Percentiles rank a stretch among this genome's conserved stretches.
These are phyloP conservation scores for Pemphredon lugubris DNA, from an alignment of 2,888 invertebrate species.

Conservation along the genomic window DNA sequence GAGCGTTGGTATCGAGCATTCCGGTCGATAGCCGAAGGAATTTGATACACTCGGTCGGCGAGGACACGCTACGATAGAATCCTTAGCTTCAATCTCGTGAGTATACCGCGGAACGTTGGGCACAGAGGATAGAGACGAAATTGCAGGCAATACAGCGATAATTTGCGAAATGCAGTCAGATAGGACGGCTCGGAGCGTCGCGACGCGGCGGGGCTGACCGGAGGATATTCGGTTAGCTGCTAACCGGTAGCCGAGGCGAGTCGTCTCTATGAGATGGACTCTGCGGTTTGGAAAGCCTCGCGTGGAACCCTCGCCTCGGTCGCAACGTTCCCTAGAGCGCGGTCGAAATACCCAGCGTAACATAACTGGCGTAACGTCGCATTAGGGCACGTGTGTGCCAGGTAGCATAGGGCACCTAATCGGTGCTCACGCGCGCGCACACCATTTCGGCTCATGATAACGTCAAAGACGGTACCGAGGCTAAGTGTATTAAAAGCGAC, in stretches of 20 bases:
- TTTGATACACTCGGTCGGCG: no score
- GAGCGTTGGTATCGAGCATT: no score
- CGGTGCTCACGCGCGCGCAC: constrained; percentile 20
- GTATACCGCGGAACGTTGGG: background rate
- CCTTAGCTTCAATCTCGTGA: no score
- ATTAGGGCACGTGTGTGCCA: constrained; percentile 50
- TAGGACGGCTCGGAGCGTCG: background rate
- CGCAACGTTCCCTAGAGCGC: constrained; percentile 48
- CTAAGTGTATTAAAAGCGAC: constrained; percentile 27
- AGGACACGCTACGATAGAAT: no score
- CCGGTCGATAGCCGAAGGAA: no score
- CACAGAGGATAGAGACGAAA: constrained; percentile 39
- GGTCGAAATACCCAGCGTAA: constrained; percentile 70
- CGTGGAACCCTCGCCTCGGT: background rate
- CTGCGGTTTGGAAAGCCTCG: constrained; percentile 44
- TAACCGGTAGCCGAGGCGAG: background rate
- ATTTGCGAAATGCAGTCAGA: constrained; percentile 61
- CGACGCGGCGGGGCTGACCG: constrained; percentile 1
- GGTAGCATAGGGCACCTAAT: constrained; percentile 31
- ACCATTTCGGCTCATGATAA: no score
- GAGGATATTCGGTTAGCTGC: constrained; percentile 5
- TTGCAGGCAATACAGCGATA: constrained; percentile 62
- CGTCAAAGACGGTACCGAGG: no score
- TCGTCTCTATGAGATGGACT: constrained; percentile 42
- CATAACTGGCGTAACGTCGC: constrained; percentile 71